Conservation (phyloP, 2,113 vertebrate species). For the Sinocyclocheilus grahami region DNA sequence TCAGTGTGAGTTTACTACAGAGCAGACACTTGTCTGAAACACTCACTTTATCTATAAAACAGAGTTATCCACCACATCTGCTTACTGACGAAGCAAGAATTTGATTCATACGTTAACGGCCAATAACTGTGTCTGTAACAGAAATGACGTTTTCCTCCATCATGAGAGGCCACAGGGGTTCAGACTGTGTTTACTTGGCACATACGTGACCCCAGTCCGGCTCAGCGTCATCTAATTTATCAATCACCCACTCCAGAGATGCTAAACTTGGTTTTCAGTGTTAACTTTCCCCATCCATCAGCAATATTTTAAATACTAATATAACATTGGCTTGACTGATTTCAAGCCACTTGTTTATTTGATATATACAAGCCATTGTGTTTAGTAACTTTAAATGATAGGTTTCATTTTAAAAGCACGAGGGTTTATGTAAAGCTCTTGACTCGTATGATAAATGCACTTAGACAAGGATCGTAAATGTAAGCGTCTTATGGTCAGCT, state of each 20-base stretch:
- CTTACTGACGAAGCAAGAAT: slow-evolving; percentile 19
- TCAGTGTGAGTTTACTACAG: slow-evolving; percentile 18
- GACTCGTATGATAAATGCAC: slow-evolving; percentile 23
- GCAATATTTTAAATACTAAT: slow-evolving; percentile 28
- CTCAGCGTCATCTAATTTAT: slow-evolving; percentile 39
- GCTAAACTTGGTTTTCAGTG: slow-evolving; percentile 39
- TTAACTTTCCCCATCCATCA: slow-evolving; percentile 19
- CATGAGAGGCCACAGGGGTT: slow-evolving; percentile 42
- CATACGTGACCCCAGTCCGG: slow-evolving; percentile 46
- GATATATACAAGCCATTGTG: slow-evolving; percentile 40
- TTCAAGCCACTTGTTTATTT: slow-evolving; percentile 40
- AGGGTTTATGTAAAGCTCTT: slow-evolving; percentile 39
- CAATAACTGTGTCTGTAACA: slow-evolving; percentile 41
- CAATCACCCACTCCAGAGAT: slow-evolving; percentile 46
- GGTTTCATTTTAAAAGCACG: slow-evolving; percentile 17
- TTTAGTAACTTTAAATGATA: slow-evolving; percentile 43
- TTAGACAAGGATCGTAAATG: slow-evolving; percentile 41
- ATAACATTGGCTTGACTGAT: slow-evolving; percentile 11
- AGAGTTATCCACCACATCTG: slow-evolving; percentile 34
- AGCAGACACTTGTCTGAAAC: slow-evolving; percentile 29
- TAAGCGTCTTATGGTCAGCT: slow-evolving; percentile 21
- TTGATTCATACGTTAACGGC: slow-evolving; percentile 46
- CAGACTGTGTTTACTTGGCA: slow-evolving; percentile 48
- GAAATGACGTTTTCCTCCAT: slow-evolving; percentile 32
- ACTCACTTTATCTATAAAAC: slow-evolving; percentile 47